Base-by-base conservation (phyloP, 2,888 invertebrate genomes). In the Amphipoea lucens region DNA sequence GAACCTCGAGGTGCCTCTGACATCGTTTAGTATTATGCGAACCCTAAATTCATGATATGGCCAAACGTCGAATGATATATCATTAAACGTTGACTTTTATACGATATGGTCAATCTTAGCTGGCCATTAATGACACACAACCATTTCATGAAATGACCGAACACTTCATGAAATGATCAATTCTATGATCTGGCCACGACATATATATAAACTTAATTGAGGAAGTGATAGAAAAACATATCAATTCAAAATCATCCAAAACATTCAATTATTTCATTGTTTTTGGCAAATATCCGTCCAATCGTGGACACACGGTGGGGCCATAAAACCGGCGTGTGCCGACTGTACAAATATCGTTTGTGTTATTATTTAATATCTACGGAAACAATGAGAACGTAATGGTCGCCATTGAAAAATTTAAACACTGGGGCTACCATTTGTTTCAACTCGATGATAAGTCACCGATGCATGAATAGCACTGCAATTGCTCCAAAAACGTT, bases 291-390 rank as follows among this genome's bases (percentile, higher is more conserved):
- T 86, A 86, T 85, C 66, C 65, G 78, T 42, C 72, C 51, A 78
- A 82, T 81, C 80, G 63, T 85, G 69, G 69, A 68, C 75, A 83
- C 82, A 73, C 75, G 62, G 80, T 78, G 68, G 82, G 87, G 83
- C 91, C 89, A 95, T 95, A 94, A 96, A 95, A 91, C 77, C 82
- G 93, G 91, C 96, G 96, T 94, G 96, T 91, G 92, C 90, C 91
- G 90, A 89, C 88, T 91, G 90, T 89, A 89, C 90, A 91, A 92
- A 93, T 93, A 91, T 90, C 90, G 90, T 92, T 93, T 85, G 90
- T 92, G 92, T 90, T 90, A 94, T 94, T 94, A 95, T 94, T 94
- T 92, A 94, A 82, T 91, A 89, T 88, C 84, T 79, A 87, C 84
- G 90, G 90, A 90, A 93, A 92, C 92, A 91, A 88, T 84, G 91